Evolutionary conservation across 2,113 vertebrate genomes (phyloP).

Genomic region (Gambusia affinis): DNA sequence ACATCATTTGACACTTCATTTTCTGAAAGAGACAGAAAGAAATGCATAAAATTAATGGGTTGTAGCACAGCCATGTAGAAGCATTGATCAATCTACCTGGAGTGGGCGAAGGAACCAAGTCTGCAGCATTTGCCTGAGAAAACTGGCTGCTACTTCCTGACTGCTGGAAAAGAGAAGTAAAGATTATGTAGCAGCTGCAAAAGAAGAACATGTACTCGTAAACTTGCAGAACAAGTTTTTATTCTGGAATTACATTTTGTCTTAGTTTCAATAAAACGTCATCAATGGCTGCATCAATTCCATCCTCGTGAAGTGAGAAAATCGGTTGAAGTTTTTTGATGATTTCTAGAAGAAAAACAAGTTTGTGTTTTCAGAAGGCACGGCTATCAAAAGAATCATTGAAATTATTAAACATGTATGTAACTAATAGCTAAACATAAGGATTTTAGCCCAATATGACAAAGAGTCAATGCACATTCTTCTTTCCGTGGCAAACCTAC

Average conservation of each 20-base stretch:
- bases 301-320: conserved; percentile 11
- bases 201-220: background rate
- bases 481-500: background rate
- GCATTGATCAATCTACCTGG: conserved; percentile 21
- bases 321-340: background rate
- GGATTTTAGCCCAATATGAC: background rate
- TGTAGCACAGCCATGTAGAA: background rate
- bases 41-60: rapidly evolving
- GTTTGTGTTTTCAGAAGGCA: background rate
- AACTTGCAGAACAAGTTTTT: background rate
- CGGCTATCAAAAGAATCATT: background rate
- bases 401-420: background rate
- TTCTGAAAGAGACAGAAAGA: conserved; percentile 12
- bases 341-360: conserved; percentile 45
- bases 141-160: background rate
- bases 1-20: background rate
- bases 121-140: background rate
- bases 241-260: background rate
- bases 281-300: conserved; percentile 3
- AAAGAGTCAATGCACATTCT: background rate
- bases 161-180: conserved; percentile 10
- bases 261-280: conserved; percentile 32
- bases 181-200: background rate
- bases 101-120: background rate
- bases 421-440: background rate